Evolutionary conservation across 2,113 vertebrate genomes (phyloP).

Genomic region (Spermophilus dauricus): DNA sequence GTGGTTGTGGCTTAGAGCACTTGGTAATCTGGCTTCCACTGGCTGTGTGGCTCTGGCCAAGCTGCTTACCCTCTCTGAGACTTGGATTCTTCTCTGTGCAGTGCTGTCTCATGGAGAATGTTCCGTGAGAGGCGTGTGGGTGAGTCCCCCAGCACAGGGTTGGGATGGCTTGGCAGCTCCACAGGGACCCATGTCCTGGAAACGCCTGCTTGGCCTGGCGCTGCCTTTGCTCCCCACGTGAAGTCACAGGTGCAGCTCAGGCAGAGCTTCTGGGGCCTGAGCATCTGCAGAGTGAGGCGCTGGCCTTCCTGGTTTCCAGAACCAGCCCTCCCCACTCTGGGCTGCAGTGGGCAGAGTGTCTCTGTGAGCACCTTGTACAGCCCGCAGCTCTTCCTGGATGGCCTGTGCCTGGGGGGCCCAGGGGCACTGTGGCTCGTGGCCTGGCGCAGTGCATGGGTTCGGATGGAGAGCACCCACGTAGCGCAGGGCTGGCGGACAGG

Average conservation of each 20-base stretch:
- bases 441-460: accelerated
- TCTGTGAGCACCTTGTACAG: background rate
- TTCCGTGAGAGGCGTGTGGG: accelerated
- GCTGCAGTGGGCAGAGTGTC: background rate
- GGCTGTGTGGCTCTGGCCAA: background rate
- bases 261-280: accelerated
- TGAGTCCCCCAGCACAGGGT: accelerated
- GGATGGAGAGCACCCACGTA: background rate
- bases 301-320: background rate
- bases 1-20: background rate
- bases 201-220: accelerated
- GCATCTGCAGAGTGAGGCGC: too few species aligned
- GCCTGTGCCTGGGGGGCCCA: too few species aligned
- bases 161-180: too few species aligned
- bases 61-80: background rate
- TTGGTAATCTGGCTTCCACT: background rate
- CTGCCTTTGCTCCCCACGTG: accelerated
- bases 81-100: background rate
- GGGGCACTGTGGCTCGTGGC: background rate
- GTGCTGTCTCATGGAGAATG: too few species aligned
- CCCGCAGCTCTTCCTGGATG: accelerated
- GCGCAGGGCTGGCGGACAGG: accelerated
- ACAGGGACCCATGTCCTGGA: accelerated
- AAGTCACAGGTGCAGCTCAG: too few species aligned
- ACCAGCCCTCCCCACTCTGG: too few species aligned